These are phyloP conservation scores for Nixonia krombeini DNA, from an alignment of 1,140 invertebrate species.

Conservation along the genomic window DNA sequence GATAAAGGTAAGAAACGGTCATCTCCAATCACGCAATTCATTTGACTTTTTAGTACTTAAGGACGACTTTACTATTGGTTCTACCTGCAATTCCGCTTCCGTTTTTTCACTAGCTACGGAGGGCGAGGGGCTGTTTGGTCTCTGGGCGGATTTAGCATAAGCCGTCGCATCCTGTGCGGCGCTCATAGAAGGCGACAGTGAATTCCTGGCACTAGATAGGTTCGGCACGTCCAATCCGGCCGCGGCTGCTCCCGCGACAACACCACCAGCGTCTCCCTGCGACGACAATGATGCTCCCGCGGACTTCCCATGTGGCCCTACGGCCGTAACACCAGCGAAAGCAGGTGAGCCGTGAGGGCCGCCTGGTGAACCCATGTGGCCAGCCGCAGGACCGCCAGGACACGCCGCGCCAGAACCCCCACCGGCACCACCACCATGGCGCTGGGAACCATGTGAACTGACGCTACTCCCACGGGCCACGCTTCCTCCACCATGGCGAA, in stretches of 20 bases:
- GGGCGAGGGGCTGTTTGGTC: slow-evolving; percentile 87
- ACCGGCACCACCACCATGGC: slow-evolving; percentile 54
- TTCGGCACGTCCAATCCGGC: slow-evolving; percentile 70
- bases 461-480: slow-evolving; percentile 55
- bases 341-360: slow-evolving; percentile 68
- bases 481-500: slow-evolving; percentile 64
- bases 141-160: slow-evolving; percentile 78
- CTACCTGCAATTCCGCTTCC: slow-evolving; percentile 76
- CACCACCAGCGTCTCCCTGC: slow-evolving; percentile 25
- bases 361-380: slow-evolving; percentile 64
- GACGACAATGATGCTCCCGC: slow-evolving; percentile 49
- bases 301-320: slow-evolving; percentile 65
- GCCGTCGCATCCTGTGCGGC: slow-evolving; percentile 77
- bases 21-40: too few species aligned
- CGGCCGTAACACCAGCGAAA: slow-evolving; percentile 46
- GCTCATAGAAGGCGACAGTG: slow-evolving; percentile 76
- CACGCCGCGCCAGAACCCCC: slow-evolving; percentile 46
- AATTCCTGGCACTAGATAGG: slow-evolving; percentile 74
- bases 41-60: too few species aligned
- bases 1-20: too few species aligned
- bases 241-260: slow-evolving; percentile 51
- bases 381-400: slow-evolving; percentile 46
- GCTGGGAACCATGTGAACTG: slow-evolving; percentile 68
- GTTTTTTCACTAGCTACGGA: slow-evolving; percentile 85
- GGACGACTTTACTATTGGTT: too few species aligned